Evolutionary conservation across 2,113 vertebrate genomes (phyloP).

Genomic region (Setophaga coronata): DNA sequence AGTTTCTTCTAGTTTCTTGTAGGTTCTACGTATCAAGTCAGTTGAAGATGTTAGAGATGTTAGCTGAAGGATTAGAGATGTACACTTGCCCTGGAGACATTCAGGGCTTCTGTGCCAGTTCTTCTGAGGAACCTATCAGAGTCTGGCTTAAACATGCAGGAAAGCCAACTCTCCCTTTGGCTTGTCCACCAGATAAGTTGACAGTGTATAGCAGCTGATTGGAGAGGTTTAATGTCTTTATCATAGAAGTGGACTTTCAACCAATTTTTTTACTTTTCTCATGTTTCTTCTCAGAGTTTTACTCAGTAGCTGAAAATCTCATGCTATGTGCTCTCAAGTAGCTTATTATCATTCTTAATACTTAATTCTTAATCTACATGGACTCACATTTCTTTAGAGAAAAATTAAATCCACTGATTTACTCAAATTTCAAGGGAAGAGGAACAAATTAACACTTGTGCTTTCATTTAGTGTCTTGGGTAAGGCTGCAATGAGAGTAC

Average conservation of each 20-base stretch:
- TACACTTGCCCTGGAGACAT: background rate
- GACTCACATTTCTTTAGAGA: background rate
- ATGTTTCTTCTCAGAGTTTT: background rate
- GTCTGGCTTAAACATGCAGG: accelerated
- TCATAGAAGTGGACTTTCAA: background rate
- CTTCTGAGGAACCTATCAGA: background rate
- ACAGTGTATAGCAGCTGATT: background rate
- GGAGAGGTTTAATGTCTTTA: background rate
- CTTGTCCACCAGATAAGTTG: background rate
- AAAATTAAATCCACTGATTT: background rate
- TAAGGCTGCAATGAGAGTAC: background rate
- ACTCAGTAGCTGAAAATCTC: background rate
- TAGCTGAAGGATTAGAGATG: background rate
- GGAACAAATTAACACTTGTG: background rate
- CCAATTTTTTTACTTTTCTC: background rate
- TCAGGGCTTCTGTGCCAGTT: accelerated
- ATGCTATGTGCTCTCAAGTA: background rate
- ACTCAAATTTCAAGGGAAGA: background rate
- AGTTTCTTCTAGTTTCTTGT: background rate
- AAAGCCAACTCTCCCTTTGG: background rate
- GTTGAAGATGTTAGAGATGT: background rate
- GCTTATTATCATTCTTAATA: background rate
- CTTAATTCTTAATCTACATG: background rate
- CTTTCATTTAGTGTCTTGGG: background rate
- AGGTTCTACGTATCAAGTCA: background rate